Conservation (phyloP, 2,797 vertebrate species). For the Myiothlypis chrysogaster region DNA sequence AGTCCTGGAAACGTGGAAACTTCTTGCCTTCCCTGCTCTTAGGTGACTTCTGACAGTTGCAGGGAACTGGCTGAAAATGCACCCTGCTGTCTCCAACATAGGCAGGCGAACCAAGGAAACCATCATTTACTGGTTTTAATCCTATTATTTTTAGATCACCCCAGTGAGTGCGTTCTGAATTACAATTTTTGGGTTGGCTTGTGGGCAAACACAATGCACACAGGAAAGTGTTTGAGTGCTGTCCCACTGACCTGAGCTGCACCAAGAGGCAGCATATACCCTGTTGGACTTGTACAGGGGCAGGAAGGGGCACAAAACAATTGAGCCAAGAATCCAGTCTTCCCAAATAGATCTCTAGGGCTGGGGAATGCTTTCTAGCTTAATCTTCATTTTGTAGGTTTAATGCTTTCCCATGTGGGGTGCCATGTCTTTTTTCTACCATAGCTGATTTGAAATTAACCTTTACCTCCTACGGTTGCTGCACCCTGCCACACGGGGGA, state of each 20-base stretch:
- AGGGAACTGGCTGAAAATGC: background rate
- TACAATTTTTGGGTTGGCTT: background rate
- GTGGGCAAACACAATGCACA: accelerated
- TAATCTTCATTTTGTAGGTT: background rate
- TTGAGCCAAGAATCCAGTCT: background rate
- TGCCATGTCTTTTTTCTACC: background rate
- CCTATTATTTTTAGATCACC: background rate
- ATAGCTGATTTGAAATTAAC: background rate
- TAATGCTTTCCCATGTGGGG: background rate
- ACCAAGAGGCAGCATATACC: background rate
- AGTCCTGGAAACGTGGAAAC: background rate
- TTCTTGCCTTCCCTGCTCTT: background rate
- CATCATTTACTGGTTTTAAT: background rate
- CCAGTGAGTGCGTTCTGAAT: background rate
- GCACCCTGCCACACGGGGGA: background rate
- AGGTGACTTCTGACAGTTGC: background rate
- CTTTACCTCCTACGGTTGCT: background rate
- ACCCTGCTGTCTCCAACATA: accelerated
- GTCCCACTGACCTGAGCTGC: background rate
- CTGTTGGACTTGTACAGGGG: accelerated
- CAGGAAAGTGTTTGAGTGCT: background rate
- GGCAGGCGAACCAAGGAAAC: background rate
- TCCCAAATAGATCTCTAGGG: background rate
- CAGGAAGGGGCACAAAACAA: background rate
- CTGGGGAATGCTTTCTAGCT: background rate